phyloP scores from a whole-genome alignment of 2,888 invertebrate genomes.

The Danaus chrysippus region DNA sequence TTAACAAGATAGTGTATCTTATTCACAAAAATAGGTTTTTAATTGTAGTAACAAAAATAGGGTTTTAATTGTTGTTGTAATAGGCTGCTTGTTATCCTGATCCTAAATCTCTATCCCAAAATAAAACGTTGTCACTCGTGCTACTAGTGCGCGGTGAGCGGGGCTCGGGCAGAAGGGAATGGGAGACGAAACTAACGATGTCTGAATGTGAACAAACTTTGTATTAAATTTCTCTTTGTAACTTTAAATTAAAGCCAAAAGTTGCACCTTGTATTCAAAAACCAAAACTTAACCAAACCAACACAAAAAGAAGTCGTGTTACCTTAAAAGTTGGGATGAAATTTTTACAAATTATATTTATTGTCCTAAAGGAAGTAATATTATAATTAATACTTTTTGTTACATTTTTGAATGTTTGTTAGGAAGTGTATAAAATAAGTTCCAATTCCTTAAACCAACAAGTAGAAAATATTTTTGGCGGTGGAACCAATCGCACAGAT shows the following conservation, averaged over 20 bases:
- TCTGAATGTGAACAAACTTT: constrained; percentile 25
- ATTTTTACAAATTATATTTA: constrained; percentile 31
- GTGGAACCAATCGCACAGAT: constrained; percentile 37
- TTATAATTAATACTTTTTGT: constrained; percentile 42
- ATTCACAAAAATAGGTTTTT: too few species aligned
- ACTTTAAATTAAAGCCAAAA: constrained; percentile 31
- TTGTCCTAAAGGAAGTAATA: constrained; percentile 44
- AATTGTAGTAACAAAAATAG: too few species aligned
- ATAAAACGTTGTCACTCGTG: too few species aligned
- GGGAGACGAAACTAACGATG: too few species aligned
- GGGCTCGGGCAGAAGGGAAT: too few species aligned
- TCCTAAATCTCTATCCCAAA: too few species aligned
- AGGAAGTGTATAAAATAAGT: constrained; percentile 40
- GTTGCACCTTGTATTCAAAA: constrained; percentile 4
- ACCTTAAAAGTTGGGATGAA: constrained; percentile 41
- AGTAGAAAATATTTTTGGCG: constrained; percentile 37
- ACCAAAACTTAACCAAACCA: background rate
- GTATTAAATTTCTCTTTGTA: constrained; percentile 35
- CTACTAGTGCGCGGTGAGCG: too few species aligned
- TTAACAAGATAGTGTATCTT: too few species aligned
- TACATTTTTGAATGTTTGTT: constrained; percentile 39
- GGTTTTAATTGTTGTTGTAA: too few species aligned
- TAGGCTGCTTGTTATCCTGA: too few species aligned
- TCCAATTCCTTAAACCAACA: constrained; percentile 38
- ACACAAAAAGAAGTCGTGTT: constrained; percentile 16